phyloP scores from a whole-genome alignment of 1,140 invertebrate genomes.

The Macrobrachium rosenbergii region DNA sequence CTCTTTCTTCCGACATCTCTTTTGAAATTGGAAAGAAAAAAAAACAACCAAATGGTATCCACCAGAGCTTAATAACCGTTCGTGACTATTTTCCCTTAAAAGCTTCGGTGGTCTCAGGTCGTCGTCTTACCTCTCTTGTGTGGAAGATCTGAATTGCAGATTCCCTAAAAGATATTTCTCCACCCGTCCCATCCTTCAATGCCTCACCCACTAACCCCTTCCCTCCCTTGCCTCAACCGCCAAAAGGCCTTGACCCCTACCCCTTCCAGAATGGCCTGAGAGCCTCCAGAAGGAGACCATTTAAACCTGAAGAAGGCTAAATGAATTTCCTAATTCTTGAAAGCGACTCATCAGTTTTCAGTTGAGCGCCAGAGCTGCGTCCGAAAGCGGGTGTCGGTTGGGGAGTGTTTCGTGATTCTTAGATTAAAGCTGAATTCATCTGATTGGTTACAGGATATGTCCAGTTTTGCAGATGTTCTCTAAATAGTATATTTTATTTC shows the following conservation, averaged over 20 bases:
- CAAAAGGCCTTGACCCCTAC: background rate
- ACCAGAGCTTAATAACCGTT: too few species aligned
- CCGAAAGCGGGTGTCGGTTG: background rate
- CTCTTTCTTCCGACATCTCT: too few species aligned
- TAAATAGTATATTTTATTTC: background rate
- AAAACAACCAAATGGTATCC: too few species aligned
- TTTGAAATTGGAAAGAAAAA: too few species aligned
- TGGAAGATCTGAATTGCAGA: background rate
- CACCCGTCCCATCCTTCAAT: background rate
- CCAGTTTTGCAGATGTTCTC: background rate
- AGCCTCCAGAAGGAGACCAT: constrained; percentile 40
- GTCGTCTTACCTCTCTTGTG: too few species aligned
- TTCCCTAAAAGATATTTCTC: background rate
- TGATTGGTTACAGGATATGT: too few species aligned
- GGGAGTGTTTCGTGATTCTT: background rate
- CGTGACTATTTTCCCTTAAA: too few species aligned
- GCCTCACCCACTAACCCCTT: background rate
- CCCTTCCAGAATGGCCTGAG: constrained; percentile 4
- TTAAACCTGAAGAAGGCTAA: constrained; percentile 53
- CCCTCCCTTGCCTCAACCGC: background rate
- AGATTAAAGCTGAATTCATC: background rate
- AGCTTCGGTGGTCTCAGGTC: too few species aligned
- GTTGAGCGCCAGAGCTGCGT: background rate
- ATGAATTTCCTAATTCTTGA: constrained; percentile 55
- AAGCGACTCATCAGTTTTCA: constrained; percentile 27